A percentile compares a stretch with the other conserved stretches of the same genome.
Conservation (phyloP, 2,797 vertebrate genomes). For the Staurois parvus region DNA sequence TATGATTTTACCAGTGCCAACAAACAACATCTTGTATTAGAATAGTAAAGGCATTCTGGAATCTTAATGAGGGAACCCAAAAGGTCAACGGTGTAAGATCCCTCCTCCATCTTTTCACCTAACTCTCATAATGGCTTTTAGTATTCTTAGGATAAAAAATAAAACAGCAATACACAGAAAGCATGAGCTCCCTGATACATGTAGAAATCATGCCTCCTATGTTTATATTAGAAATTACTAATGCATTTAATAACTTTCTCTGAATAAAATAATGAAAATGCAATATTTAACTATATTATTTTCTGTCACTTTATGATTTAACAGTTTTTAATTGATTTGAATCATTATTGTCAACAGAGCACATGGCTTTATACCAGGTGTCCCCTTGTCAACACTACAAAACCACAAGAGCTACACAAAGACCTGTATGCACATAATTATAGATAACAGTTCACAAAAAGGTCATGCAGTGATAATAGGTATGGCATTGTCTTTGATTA, state of each 20-base stretch:
- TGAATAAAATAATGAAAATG: neutral
- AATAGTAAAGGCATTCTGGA: too few species aligned
- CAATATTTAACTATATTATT: neutral
- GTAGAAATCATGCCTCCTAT: too few species aligned
- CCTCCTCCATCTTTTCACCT: too few species aligned
- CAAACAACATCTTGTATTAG: too few species aligned
- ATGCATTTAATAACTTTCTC: neutral
- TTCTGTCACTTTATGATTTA: neutral
- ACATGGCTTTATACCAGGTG: neutral
- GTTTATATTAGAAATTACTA: neutral
- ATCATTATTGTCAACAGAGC: neutral
- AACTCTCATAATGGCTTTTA: too few species aligned
- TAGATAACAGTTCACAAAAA: constrained; percentile 3
- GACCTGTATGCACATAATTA: constrained; percentile 4
- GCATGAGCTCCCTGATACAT: too few species aligned
- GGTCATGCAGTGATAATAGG: constrained; percentile 14
- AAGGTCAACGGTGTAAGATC: too few species aligned
- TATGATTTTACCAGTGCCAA: too few species aligned
- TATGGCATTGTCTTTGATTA: constrained; percentile 7
- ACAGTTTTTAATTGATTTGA: neutral
- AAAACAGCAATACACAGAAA: too few species aligned
- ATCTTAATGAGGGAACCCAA: too few species aligned
- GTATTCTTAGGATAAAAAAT: too few species aligned
- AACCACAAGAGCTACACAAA: neutral
- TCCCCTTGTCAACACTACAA: constrained; percentile 1